Percentiles rank a stretch among this genome's conserved stretches.
phyloP scores from a whole-genome alignment of 2,113 vertebrate genomes.

The Cynoglossus semilaevis region DNA sequence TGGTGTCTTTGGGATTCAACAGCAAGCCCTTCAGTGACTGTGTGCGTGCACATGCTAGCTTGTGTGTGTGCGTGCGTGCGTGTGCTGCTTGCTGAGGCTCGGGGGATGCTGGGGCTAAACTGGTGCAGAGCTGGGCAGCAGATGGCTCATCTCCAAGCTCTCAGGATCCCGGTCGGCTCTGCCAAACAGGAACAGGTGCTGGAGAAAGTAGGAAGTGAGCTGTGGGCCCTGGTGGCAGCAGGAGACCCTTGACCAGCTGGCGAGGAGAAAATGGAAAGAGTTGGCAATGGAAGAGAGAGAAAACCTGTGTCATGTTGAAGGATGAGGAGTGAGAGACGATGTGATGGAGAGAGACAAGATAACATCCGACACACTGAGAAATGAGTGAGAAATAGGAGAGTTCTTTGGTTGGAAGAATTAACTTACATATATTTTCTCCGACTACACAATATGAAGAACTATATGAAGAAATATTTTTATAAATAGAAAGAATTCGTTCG shows the following conservation, averaged over 20 bases:
- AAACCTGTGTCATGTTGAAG: constrained; percentile 30
- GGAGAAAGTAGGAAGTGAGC: constrained; percentile 71
- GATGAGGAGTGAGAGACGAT: neutral
- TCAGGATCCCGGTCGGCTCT: constrained; percentile 52
- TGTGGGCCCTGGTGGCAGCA: constrained; percentile 61
- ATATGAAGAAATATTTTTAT: too few relatives aligned
- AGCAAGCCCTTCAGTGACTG: constrained; percentile 11
- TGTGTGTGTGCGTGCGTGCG: neutral
- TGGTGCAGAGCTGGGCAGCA: constrained; percentile 54
- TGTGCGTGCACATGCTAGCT: constrained; percentile 3
- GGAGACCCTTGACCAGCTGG: constrained; percentile 77
- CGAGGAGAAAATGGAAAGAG: constrained; percentile 46
- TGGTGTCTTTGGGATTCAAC: constrained; percentile 19
- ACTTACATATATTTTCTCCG: too few relatives aligned
- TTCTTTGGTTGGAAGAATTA: too few relatives aligned
- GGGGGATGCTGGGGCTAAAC: constrained; percentile 42
- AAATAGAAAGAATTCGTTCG: too few relatives aligned
- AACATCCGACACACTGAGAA: too few relatives aligned
- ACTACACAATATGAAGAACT: too few relatives aligned
- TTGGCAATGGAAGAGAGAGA: constrained; percentile 52
- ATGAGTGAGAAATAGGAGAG: neutral
- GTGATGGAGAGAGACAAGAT: constrained; percentile 11
- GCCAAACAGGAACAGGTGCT: constrained; percentile 78
- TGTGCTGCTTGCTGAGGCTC: constrained; percentile 27
- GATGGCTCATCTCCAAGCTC: constrained; percentile 71